A percentile compares a stretch with the other conserved stretches of the same genome.
Conservation (phyloP, 2,113 vertebrate species). For the Silurus meridionalis region DNA sequence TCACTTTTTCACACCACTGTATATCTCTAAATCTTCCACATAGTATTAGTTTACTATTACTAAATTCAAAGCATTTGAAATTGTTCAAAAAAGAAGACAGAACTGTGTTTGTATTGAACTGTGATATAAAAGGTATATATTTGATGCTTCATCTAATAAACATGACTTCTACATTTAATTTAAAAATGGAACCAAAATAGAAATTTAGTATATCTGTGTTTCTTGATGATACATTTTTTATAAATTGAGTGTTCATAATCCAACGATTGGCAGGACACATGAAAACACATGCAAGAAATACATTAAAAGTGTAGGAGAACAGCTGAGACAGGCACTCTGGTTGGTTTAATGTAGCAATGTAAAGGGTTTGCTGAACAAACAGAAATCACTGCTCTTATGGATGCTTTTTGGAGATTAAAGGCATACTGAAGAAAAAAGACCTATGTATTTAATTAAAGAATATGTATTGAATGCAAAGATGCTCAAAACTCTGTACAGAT, state of each 20-base stretch:
- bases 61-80: slow-evolving; percentile 6
- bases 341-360: background rate
- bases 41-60: background rate
- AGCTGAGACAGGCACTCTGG: background rate
- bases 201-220: background rate
- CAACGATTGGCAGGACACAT: background rate
- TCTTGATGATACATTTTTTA: slow-evolving; percentile 45
- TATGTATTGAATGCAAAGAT: background rate
- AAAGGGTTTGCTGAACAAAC: background rate
- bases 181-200: slow-evolving; percentile 15
- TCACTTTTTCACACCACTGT: too few species aligned
- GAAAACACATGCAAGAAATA: background rate
- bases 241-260: background rate
- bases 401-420: background rate
- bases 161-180: slow-evolving; percentile 36
- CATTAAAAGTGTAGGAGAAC: background rate
- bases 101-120: slow-evolving; percentile 26
- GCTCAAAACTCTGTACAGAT: too few species aligned
- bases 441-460: background rate
- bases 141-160: slow-evolving; percentile 52
- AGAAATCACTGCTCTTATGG: background rate
- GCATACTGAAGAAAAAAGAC: background rate
- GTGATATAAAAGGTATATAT: slow-evolving; percentile 51
- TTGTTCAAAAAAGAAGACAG: slow-evolving; percentile 9
- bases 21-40: background rate